Base-by-base conservation (phyloP, 1,140 invertebrate genomes). In the Aphelinus atriplicis region DNA sequence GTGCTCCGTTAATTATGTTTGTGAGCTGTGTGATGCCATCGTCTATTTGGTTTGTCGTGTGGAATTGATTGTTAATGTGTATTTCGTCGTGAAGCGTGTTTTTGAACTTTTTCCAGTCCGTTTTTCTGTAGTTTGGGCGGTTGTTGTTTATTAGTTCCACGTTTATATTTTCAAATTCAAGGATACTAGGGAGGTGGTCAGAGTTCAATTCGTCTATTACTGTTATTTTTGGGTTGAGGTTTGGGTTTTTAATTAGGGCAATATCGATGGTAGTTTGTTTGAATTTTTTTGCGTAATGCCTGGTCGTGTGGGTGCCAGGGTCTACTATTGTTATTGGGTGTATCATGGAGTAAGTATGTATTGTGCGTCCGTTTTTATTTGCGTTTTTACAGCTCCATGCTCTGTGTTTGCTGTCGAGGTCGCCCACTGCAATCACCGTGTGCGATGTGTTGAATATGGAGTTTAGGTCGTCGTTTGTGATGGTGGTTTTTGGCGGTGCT, bases 391-490 rank as follows among this genome's bases (percentile, higher is more conserved):
- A 79, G 43, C 61, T 67, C 76, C 79, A 80, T 10, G 3, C 43
- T n/a, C 42, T 42, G 50, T 80, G 79, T 69, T 80, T 80, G 2
- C 76, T 69, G n/a, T 79, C 78, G 4, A 77, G 56, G 43, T 79
- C 78, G 1, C 78, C 78, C 47, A 79, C 43, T 1, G 64, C 26
- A 10, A 76, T 67, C 0, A 71, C 61, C 7, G 55, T 7, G 9
- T 76, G 74, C 1, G 46, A 42, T 45, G 71, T 63, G 7, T 78
- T 77, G n/a, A 77, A 76, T 0, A 79, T 56, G 68, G 43, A 55
- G 3, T 74, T 72, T n/a, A 80, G 48, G 7, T 79, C 77, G 1
- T 53, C 51, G 3, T 45, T 55, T 3, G 65, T 47, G 0, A 79
- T 71, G 73, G 71, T 76, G 0, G 2, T 71, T 7, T 78, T 26